These are phyloP conservation scores for Heterocephalus glaber DNA, from an alignment of 2,113 vertebrate species.

Conservation along the genomic window DNA sequence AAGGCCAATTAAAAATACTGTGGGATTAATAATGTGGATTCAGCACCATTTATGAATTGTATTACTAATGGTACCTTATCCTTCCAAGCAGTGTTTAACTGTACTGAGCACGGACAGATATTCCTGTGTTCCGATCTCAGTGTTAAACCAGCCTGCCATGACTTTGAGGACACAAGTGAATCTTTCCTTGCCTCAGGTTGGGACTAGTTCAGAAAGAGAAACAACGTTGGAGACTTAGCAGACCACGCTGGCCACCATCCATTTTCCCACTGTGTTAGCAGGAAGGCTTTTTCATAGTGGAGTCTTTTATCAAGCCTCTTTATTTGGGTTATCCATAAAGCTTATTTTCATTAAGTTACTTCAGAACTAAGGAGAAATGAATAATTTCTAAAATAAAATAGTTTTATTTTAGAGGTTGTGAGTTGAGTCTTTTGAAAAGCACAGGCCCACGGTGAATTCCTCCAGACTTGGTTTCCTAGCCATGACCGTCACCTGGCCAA, in stretches of 20 bases:
- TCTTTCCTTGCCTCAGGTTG: constrained; percentile 7
- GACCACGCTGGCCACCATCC: not conserved
- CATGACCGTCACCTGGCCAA: not conserved
- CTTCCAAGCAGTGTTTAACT: constrained; percentile 45
- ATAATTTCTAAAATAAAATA: constrained; percentile 8
- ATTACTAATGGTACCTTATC: constrained; percentile 20
- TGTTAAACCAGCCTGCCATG: not conserved
- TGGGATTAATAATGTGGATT: constrained; percentile 44
- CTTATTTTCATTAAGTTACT: constrained; percentile 42
- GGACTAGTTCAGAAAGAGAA: not conserved
- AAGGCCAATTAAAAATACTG: not conserved
- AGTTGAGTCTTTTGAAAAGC: not conserved
- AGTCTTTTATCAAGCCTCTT: constrained; percentile 49
- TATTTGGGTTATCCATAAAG: not conserved
- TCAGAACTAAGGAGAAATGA: constrained; percentile 33
- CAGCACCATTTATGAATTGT: not conserved
- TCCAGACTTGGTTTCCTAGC: not conserved
- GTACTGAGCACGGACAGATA: not conserved
- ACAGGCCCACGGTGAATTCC: not conserved
- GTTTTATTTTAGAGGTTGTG: constrained; percentile 23
- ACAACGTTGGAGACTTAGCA: not conserved
- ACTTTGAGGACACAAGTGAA: not conserved
- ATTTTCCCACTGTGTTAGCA: not conserved
- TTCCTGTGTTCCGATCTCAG: not conserved
- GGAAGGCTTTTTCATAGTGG: constrained; percentile 6